These are phyloP conservation scores for Schizaphis graminum DNA, from an alignment of 2,888 invertebrate species.

Conservation along the genomic window DNA sequence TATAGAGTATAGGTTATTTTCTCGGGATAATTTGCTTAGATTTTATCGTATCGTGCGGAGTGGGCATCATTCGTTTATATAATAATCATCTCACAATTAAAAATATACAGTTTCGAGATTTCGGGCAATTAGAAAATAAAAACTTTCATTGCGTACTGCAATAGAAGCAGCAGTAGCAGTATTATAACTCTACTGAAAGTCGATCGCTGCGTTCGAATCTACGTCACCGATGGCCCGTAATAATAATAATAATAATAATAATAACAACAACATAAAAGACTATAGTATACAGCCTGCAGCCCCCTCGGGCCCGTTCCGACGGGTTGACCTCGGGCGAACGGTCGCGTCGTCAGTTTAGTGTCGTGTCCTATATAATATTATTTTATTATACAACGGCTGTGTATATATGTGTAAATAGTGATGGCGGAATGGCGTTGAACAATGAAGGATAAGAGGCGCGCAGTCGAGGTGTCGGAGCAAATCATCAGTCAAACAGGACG, in stretches of 20 bases:
- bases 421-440: not conserved
- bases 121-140: not conserved
- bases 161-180: not conserved
- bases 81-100: not conserved
- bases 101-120: not conserved
- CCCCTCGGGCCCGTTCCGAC: not conserved
- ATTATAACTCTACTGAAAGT: not conserved
- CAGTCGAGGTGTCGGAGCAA: conserved; percentile 51
- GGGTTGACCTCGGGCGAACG: conserved; percentile 5
- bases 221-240: not conserved
- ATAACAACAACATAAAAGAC: not conserved
- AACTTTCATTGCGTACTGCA: not conserved
- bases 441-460: conserved; percentile 14
- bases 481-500: conserved; percentile 61
- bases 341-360: not conserved
- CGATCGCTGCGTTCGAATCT: not conserved
- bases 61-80: not conserved
- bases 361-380: not conserved
- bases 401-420: not conserved
- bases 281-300: not conserved
- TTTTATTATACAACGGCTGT: not conserved
- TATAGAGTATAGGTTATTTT: conserved; percentile 1
- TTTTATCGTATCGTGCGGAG: not conserved
- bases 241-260: not conserved
- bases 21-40: not conserved